Evolutionary conservation across 2,888 invertebrate species (phyloP).

Genomic region (Tortrix viridana): DNA sequence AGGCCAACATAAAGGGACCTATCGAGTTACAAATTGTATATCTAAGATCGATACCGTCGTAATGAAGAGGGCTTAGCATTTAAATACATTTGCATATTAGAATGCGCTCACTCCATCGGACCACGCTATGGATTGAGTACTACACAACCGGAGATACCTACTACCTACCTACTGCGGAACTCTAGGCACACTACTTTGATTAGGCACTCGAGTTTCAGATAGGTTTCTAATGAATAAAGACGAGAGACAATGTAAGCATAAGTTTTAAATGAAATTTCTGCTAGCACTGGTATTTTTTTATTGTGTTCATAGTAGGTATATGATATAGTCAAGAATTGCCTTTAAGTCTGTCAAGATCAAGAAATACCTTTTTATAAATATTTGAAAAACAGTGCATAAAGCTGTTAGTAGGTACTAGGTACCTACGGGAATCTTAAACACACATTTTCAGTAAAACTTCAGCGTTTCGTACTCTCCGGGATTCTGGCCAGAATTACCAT

Average conservation of each 20-base stretch:
- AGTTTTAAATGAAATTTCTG: too few species aligned
- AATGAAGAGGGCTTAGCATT: slow-evolving; percentile 84
- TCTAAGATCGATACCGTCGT: slow-evolving; percentile 82
- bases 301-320: too few species aligned
- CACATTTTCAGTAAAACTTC: too few species aligned
- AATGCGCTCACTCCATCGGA: slow-evolving; percentile 70
- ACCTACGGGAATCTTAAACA: too few species aligned
- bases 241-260: neutral
- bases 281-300: too few species aligned
- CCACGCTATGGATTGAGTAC: slow-evolving; percentile 40
- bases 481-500: too few species aligned
- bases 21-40: slow-evolving; percentile 83
- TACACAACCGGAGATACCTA: slow-evolving; percentile 26
- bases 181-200: slow-evolving; percentile 27
- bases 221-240: slow-evolving; percentile 2
- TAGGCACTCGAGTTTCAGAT: slow-evolving; percentile 17
- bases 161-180: slow-evolving; percentile 23
- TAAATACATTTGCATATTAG: slow-evolving; percentile 85
- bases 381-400: too few species aligned
- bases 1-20: slow-evolving; percentile 63
- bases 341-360: too few species aligned
- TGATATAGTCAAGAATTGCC: too few species aligned
- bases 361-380: too few species aligned
- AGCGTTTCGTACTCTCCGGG: too few species aligned
- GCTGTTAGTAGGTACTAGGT: too few species aligned